Evolutionary conservation across 2,888 invertebrate species (phyloP), one percentile per base, ranked within the genome.

Genomic region (Oscheius myriophilus): DNA sequence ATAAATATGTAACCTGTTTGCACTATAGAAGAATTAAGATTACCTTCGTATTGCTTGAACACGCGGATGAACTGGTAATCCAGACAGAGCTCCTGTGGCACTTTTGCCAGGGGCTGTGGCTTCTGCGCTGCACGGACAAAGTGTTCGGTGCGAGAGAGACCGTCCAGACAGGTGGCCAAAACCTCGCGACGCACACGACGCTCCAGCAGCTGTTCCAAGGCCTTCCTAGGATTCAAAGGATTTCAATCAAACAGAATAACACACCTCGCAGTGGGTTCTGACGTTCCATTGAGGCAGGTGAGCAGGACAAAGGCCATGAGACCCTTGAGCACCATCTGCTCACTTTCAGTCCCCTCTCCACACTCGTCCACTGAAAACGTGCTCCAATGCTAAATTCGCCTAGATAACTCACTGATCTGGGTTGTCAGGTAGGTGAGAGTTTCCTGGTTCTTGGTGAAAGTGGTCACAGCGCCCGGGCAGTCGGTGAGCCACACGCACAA

Each of bases 11-110:
- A n/a, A n/a, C n/a, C n/a, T n/a, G n/a, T n/a, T n/a, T n/a, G n/a
- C n/a, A n/a, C n/a, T n/a, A n/a, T n/a, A 9, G 6, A 45, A 4
- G 7, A 23, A 52, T 16, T 42, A 16, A n/a, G 42, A 59, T 16
- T 21, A 78, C 84, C 78, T 75, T 85, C 85, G 14, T 76, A 61
- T 12, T 69, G 62, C 84, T 87, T 96, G 87, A 94, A 93, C 33
- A 96, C 89, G 85, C 92, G 91, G 84, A 96, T 95, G 89, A 96
- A 98, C 88, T 96, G 94, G 87, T 93, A 94, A 88, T 98, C 97
- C 51, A 98, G 90, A 65, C 96, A 89, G 21, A 96, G 90, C 74
- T 96, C 95, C 0, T 89, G 89, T 2, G 93, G 89, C 65, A 90
- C 89, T 87, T 91, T 92, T 14, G 92, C 92, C 53, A 91, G 90